Evolutionary conservation across 2,888 invertebrate species (phyloP).

Genomic region (Eupeodes luniger): DNA sequence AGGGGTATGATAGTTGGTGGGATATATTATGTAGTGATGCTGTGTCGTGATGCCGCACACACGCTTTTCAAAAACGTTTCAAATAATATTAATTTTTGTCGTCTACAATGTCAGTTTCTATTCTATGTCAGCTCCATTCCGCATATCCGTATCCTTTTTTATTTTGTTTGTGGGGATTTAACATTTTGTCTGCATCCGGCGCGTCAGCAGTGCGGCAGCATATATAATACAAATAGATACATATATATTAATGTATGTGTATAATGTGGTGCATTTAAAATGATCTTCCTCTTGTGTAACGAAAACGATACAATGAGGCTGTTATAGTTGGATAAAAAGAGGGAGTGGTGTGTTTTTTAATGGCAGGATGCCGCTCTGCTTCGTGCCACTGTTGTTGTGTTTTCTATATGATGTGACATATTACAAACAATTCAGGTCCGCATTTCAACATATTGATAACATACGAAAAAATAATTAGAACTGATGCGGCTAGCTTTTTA

Average conservation of each 20-base stretch:
- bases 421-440: background rate
- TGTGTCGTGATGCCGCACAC: background rate
- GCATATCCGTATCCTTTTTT: slow-evolving; percentile 44
- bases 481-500: no score
- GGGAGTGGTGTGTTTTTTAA: background rate
- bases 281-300: slow-evolving; percentile 54
- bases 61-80: slow-evolving; percentile 58
- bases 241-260: slow-evolving; percentile 31
- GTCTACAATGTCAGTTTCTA: slow-evolving; percentile 66
- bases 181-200: slow-evolving; percentile 55
- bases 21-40: background rate
- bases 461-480: no score
- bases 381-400: background rate
- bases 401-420: slow-evolving; percentile 17
- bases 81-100: slow-evolving; percentile 75
- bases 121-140: slow-evolving; percentile 50
- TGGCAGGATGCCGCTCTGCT: background rate
- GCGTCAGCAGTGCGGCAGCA: slow-evolving; percentile 16
- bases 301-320: slow-evolving; percentile 10
- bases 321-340: background rate
- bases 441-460: background rate
- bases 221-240: background rate
- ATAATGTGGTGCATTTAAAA: slow-evolving; percentile 56
- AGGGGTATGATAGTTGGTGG: background rate
- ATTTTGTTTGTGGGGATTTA: slow-evolving; percentile 25